phyloP scores from a whole-genome alignment of 2,797 vertebrate genomes.

The Okamejei kenojei region DNA sequence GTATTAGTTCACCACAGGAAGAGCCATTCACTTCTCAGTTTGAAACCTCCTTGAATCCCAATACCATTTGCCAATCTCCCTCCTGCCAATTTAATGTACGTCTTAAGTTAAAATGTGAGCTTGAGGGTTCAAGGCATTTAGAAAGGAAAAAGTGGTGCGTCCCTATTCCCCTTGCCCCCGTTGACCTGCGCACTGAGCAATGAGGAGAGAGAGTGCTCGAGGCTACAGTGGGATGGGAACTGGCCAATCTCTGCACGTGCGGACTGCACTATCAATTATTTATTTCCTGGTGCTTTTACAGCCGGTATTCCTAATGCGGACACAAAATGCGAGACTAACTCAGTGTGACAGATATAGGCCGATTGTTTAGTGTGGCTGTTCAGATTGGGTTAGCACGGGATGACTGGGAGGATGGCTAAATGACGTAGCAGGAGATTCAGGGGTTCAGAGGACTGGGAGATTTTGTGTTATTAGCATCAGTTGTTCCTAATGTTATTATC shows the following conservation, averaged over 20 bases:
- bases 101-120: not conserved
- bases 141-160: not conserved
- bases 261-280: not conserved
- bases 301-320: not conserved
- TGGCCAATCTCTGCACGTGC: slow-evolving; percentile 13
- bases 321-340: too few species aligned
- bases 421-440: too few species aligned
- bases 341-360: too few species aligned
- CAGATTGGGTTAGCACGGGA: too few species aligned
- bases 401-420: too few species aligned
- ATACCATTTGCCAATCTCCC: not conserved
- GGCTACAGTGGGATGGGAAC: slow-evolving; percentile 23
- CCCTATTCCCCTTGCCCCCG: not conserved
- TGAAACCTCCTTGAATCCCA: not conserved
- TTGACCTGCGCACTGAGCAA: too few species aligned
- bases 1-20: not conserved
- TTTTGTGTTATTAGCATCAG: too few species aligned
- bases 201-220: slow-evolving; percentile 40
- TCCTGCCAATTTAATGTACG: not conserved
- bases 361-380: too few species aligned
- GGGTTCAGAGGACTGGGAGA: too few species aligned
- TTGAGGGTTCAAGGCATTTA: not conserved
- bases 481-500: too few species aligned
- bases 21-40: slow-evolving; percentile 1
- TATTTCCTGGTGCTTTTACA: not conserved